Evolutionary conservation across 2,888 invertebrate species (phyloP), one percentile per base, ranked within the genome.

Genomic region (Sphecodes monilicornis): DNA sequence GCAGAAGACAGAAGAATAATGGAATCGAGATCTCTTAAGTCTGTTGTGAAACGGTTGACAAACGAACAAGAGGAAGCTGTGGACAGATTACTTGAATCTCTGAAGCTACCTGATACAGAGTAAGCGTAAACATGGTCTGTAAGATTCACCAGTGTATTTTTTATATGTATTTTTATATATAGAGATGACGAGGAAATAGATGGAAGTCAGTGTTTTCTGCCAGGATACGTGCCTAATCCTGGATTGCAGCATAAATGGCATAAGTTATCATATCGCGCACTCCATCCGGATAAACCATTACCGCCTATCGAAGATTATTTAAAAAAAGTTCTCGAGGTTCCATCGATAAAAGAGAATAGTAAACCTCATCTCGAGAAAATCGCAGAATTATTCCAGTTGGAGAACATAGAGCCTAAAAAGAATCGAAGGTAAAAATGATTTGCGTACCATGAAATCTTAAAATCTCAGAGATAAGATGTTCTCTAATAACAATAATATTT

Each of bases 231-330:
- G 69, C 89, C 89, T 5, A 82, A 92, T 76, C 88, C 92, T 69
- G 79, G 70, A 0, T 69, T 83, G n/a, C 94, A 94, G 57, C 89
- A 92, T 74, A 66, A 81, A 0, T 93, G 90, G 90, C 89, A 94
- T 82, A 80, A 83, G 26, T 54, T 94, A 29, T 82, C 91, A 0
- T 69, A 89, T 86, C 91, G 94, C 10, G 93, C 92, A 2, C 50
- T 93, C 1, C 82, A 93, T 86, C 92, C 92, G 8, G 76, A 90
- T 3, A 80, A 85, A n/a, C 85, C 92, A 8, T 70, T 93, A n/a
- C 88, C 91, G 50, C 78, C 87, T 3, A 78, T 91, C 43, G 81
- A 90, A 1, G 84, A 89, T 54, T 82, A 91, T 71, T 71, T 93
- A 10, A 85, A 79, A 64, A 76, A 90, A 22, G 75, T 88, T 66